Evolutionary conservation across 2,888 invertebrate genomes (phyloP).

Genomic region (Hirtodrosophila trivittata): DNA sequence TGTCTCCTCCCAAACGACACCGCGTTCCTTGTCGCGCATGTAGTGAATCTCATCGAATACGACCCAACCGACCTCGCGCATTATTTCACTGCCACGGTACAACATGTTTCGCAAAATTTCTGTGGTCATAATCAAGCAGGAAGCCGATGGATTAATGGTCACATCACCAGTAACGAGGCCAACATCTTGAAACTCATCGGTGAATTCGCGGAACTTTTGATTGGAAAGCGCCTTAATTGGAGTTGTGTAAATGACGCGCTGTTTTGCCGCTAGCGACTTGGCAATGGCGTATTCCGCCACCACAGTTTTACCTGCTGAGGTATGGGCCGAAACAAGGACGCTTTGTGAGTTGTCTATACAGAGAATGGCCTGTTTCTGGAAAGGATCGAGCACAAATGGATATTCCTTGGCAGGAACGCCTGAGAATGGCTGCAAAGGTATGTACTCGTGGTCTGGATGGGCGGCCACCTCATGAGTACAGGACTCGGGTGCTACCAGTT

Average conservation of each 20-base stretch:
- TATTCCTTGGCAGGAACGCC: slow-evolving; percentile 95
- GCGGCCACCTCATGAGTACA: slow-evolving; percentile 98
- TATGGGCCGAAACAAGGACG: slow-evolving; percentile 99
- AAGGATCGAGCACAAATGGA: slow-evolving; percentile 97
- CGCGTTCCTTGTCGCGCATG: slow-evolving; percentile 99
- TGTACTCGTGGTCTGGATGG: slow-evolving; percentile 93
- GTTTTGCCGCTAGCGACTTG: slow-evolving; percentile 95
- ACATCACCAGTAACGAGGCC: slow-evolving; percentile 99
- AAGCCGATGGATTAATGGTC: slow-evolving; percentile 98
- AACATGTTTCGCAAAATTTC: slow-evolving; percentile 99
- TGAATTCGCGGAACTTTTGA: slow-evolving; percentile 99
- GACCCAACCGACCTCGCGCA: slow-evolving; percentile 99
- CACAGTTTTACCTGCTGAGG: slow-evolving; percentile 99
- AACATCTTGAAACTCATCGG: slow-evolving; percentile 98
- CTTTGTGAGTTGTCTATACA: slow-evolving; percentile 99
- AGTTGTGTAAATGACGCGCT: slow-evolving; percentile 99
- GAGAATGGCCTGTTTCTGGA: slow-evolving; percentile 97
- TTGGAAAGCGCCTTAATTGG: slow-evolving; percentile 99
- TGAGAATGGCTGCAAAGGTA: slow-evolving; percentile 85
- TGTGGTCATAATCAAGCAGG: slow-evolving; percentile 99
- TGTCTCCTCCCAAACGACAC: slow-evolving; percentile 99
- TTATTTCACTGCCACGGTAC: slow-evolving; percentile 98
- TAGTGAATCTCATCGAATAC: slow-evolving; percentile 99
- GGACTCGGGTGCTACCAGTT: slow-evolving; percentile 94
- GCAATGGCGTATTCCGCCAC: slow-evolving; percentile 99